Base-by-base conservation (phyloP, 2,113 vertebrate species). In the Caranx melampygus region DNA sequence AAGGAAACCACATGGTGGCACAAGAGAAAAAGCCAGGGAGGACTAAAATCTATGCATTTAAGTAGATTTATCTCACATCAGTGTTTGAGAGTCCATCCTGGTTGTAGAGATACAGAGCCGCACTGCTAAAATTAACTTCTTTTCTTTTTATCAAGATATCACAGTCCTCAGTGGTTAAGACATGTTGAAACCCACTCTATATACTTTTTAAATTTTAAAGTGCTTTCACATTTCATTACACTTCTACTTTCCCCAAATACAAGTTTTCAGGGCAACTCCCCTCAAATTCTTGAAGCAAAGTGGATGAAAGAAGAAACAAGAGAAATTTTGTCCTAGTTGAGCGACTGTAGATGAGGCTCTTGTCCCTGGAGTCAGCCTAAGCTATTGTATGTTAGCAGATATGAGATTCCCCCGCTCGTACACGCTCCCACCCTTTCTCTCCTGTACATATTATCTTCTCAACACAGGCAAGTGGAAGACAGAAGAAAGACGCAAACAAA, bases 371-470 rank as follows among this genome's bases (percentile, higher is more conserved):
- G 85, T 86, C 77, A 75, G 72, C 72, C 86, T 72, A 69, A 80
- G 63, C 68, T n/a, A 58, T 68, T 62, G 37, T 54, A 33, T 45
- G 75, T 84, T 85, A 84, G 82, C 80, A 74, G 26, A 67, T 69
- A 78, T 83, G 75, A 76, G 15, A 80, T 33, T 33, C 59, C 58
- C 75, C 37, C 68, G 64, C 60, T 82, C 81, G 64, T 55, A 83
- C 37, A 37, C 8, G 37, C 75, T 37, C 68, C 69, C 60, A 82
- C 81, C 64, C 55, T 83, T 80, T 82, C 61, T 62, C 71, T 72
- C 65, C 33, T 37, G 34, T 58, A 65, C 74, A 72, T 63, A 81
- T 89, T 93, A 93, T 94, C 94, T 91, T 42, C 81, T 71, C 51
- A 51, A 75, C 88, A 83, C 90, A 90, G 89, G 60, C 87, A 73